Percentiles rank a stretch among this genome's conserved stretches.
Conservation (phyloP, 2,888 invertebrate genomes). For the Drosophila anomalata region DNA sequence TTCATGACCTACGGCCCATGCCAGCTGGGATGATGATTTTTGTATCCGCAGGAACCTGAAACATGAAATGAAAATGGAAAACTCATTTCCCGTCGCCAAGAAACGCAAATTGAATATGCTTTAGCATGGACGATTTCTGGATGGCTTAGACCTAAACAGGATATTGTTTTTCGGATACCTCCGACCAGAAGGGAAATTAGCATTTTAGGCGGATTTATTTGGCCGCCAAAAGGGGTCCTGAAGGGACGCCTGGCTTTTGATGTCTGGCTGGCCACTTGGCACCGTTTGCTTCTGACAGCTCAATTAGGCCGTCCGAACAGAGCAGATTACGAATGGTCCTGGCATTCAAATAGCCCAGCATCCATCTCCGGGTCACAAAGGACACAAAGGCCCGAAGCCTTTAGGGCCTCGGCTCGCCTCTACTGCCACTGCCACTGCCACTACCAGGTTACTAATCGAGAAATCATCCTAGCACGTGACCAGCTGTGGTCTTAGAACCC, state of each 20-base stretch:
- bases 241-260: conserved; percentile 55
- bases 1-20: conserved; percentile 4
- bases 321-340: conserved; percentile 3
- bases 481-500: not conserved
- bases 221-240: conserved; percentile 17
- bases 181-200: conserved; percentile 56
- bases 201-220: conserved; percentile 53
- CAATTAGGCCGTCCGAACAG: conserved; percentile 55
- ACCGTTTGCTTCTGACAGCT: conserved; percentile 58
- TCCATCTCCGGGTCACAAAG: not conserved
- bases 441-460: conserved; percentile 2
- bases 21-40: not conserved
- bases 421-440: not conserved
- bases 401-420: no score
- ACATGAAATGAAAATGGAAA: conserved; percentile 34
- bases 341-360: not conserved
- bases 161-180: conserved; percentile 57
- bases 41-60: conserved; percentile 1
- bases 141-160: conserved; percentile 55
- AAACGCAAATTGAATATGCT: conserved; percentile 49
- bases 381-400: not conserved
- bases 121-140: conserved; percentile 22
- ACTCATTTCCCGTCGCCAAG: conserved; percentile 60
- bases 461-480: conserved; percentile 29
- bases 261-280: conserved; percentile 38